Base-by-base conservation (phyloP, 2,888 invertebrate genomes). In the Bhutanitis thaidina region DNA sequence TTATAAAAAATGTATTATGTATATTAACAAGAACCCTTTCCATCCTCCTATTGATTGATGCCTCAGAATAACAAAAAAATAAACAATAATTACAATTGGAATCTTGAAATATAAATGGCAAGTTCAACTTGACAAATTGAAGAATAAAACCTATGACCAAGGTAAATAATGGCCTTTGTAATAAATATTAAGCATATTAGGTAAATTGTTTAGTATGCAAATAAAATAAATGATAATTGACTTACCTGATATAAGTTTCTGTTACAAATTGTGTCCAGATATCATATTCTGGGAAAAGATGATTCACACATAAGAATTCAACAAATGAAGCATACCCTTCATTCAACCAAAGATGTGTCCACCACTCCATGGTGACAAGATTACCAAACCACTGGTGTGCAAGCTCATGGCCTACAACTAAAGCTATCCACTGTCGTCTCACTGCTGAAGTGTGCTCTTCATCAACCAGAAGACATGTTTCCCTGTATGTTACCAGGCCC, bases 341-440 rank as follows among this genome's bases (percentile, higher is more conserved):
- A 80, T 98, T 98, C 30, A 98, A 86, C 98, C 98, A 98, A 29
- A 97, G 86, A 84, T 98, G 96, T 1, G 97, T 97, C 98, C 98
- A 98, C 97, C 97, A 98, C 80, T 97, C 97, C 98, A 98, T 98
- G 16, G 98, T 98, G 1, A 98, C 98, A 39, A 98, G 91, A 78
- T 98, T 98, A 7, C 98, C 99, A 83, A 99, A 99, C 98, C 99
- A 99, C 78, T 98, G 97, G 80, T 98, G 98, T 2, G 98, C 97
- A 43, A 99, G 87, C 79, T 99, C 98, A 80, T 99, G 98, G 0
- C 94, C 94, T 15, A 96, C 95, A 0, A 97, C 96, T 14, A 97
- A 80, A 0, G 98, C 97, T 64, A 98, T 95, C 85, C 93, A 94
- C 72, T 97, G 96, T 62, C 95, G 94, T 44, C 94, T 91, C 50